A percentile compares a stretch with the other conserved stretches of the same genome.
Evolutionary conservation across 2,797 vertebrate genomes (phyloP).

Genomic region (Acomys russatus): DNA sequence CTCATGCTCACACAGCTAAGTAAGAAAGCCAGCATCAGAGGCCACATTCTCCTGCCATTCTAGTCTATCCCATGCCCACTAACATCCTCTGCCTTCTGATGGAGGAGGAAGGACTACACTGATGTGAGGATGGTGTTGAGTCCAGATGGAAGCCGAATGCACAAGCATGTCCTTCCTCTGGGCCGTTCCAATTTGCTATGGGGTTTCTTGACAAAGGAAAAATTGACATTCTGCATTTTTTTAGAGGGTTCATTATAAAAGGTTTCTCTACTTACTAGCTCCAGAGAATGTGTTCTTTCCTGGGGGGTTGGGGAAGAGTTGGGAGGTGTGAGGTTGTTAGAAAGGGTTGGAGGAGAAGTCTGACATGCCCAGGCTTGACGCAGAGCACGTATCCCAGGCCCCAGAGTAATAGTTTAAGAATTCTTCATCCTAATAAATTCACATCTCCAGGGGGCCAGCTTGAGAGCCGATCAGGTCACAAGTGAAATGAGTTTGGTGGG

Average conservation of each 20-base stretch:
- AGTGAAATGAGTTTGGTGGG: conserved; percentile 84
- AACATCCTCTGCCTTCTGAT: conserved; percentile 11
- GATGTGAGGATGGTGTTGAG: background rate
- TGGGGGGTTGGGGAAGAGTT: background rate
- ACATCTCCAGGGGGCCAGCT: conserved; percentile 84
- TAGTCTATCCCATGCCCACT: background rate
- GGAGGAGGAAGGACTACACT: conserved; percentile 26
- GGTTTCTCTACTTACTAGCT: conserved; percentile 48
- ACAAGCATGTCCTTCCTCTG: conserved; percentile 49
- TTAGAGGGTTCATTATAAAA: conserved; percentile 65
- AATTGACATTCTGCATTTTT: conserved; percentile 51
- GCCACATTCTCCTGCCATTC: background rate
- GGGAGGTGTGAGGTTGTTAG: background rate
- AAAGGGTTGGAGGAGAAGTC: conserved; percentile 43
- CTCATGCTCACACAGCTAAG: background rate
- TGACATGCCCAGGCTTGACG: conserved; percentile 73
- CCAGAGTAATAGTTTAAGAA: conserved; percentile 87
- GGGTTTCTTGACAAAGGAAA: background rate
- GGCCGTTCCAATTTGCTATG: conserved; percentile 35
- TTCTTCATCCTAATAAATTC: conserved; percentile 87
- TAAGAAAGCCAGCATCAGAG: conserved; percentile 29
- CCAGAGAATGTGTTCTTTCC: conserved; percentile 57
- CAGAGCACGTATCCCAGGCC: conserved; percentile 72
- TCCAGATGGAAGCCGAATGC: conserved; percentile 43
- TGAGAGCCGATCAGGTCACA: conserved; percentile 86